Percentiles rank a stretch among this genome's conserved stretches.
phyloP scores from a whole-genome alignment of 2,113 vertebrate species.

The Parus major region DNA sequence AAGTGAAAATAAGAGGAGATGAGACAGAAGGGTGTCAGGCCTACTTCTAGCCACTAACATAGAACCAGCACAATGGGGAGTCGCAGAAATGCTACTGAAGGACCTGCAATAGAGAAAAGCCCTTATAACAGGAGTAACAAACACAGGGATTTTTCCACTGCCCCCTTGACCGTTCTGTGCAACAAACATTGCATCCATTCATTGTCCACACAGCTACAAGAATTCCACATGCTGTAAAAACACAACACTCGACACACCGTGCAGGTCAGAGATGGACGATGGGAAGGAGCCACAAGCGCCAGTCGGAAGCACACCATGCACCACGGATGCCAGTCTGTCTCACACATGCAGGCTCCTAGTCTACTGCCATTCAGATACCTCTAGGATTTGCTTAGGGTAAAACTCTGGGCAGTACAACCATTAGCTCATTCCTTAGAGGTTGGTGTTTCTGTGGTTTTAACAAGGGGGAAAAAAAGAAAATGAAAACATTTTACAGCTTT shows the following conservation, averaged over 20 bases:
- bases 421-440: conserved; percentile 36
- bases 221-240: conserved; percentile 69
- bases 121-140: conserved; percentile 38
- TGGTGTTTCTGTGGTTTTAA: conserved; percentile 58
- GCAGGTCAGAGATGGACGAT: conserved; percentile 37
- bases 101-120: conserved; percentile 55
- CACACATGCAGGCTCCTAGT: conserved; percentile 67
- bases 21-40: background rate
- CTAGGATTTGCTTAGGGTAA: conserved; percentile 45
- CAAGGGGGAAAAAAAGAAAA: conserved; percentile 46
- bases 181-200: conserved; percentile 38
- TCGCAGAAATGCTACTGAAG: conserved; percentile 30
- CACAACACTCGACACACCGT: conserved; percentile 61
- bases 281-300: conserved; percentile 38
- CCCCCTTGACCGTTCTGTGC: conserved; percentile 25
- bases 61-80: conserved; percentile 23
- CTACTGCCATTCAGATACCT: conserved; percentile 46
- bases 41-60: conserved; percentile 28
- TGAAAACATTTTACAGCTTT: conserved; percentile 45
- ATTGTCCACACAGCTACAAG: conserved; percentile 32
- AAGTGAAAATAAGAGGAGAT: conserved; percentile 25
- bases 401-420: conserved; percentile 43
- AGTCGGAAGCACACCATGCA: conserved; percentile 68
- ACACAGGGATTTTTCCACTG: conserved; percentile 11
- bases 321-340: conserved; percentile 37